Conservation (phyloP, 1,140 invertebrate genomes). For the Marisa cornuarietis region DNA sequence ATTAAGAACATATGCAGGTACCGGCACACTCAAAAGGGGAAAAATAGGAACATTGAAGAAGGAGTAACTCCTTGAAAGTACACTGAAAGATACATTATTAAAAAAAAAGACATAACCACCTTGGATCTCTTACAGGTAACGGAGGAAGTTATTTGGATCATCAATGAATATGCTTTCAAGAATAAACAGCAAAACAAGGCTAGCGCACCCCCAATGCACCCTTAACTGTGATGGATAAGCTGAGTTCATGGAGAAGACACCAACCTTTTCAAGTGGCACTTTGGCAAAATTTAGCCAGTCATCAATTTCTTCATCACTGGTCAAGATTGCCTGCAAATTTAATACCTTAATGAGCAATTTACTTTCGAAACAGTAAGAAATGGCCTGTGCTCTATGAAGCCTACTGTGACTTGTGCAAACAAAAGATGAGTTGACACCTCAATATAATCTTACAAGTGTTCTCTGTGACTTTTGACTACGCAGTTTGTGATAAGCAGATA, state of each 20-base stretch:
- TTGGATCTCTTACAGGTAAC: too few relatives aligned
- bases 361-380: background rate
- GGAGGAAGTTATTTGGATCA: too few relatives aligned
- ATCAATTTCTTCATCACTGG: conserved; percentile 75
- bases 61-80: too few relatives aligned
- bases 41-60: too few relatives aligned
- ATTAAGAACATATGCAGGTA: too few relatives aligned
- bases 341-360: conserved; percentile 7
- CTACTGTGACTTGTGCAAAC: background rate
- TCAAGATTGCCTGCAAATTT: conserved; percentile 71
- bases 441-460: background rate
- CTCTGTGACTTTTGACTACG: background rate
- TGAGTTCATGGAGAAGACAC: background rate
- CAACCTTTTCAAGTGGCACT: conserved; percentile 69
- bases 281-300: conserved; percentile 78
- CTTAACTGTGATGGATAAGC: too few relatives aligned
- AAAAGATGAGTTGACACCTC: background rate
- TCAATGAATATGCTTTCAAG: too few relatives aligned
- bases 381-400: background rate
- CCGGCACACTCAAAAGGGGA: too few relatives aligned
- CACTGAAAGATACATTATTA: too few relatives aligned
- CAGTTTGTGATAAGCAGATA: background rate
- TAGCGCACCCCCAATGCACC: too few relatives aligned
- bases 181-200: too few relatives aligned
- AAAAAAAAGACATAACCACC: too few relatives aligned